A percentile compares a stretch with the other conserved stretches of the same genome.
Conservation (phyloP, 1,140 invertebrate genomes). For the Marisa cornuarietis region DNA sequence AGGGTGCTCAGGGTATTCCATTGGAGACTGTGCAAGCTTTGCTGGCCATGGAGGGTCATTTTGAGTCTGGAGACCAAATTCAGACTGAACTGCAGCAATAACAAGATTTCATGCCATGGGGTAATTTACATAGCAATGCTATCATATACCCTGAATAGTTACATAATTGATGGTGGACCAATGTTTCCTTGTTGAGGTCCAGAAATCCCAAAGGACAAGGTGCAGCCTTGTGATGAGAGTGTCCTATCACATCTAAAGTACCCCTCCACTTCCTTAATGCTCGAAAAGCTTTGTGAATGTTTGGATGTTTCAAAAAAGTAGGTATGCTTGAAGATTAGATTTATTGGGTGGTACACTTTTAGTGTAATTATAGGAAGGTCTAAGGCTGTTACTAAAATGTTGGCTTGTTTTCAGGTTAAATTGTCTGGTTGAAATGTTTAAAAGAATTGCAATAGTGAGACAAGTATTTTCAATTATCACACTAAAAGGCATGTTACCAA, state of each 20-base stretch:
- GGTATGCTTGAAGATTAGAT: too few relatives aligned
- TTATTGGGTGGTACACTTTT: too few relatives aligned
- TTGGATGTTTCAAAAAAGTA: too few relatives aligned
- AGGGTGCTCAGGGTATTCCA: conserved; percentile 53
- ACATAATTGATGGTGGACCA: not conserved
- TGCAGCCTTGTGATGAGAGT: not conserved
- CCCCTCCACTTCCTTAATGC: too few relatives aligned
- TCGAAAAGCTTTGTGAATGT: too few relatives aligned
- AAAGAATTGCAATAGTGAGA: not conserved
- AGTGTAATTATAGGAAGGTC: too few relatives aligned
- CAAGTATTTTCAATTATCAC: not conserved
- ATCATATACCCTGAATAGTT: not conserved
- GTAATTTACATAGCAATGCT: not conserved
- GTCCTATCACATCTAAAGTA: too few relatives aligned
- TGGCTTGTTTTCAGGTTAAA: not conserved
- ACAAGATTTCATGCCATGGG: not conserved
- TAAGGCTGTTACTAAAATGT: not conserved
- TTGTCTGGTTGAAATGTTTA: not conserved
- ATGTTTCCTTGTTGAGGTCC: not conserved
- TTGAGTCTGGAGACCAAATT: conserved; percentile 20
- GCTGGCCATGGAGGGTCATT: conserved; percentile 48
- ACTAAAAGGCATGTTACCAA: not conserved
- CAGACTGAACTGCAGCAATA: conserved; percentile 30
- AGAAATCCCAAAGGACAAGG: not conserved
- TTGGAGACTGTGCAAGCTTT: conserved; percentile 62